These are phyloP conservation scores for Stomatorhinus ivindoensis DNA, from an alignment of 2,113 vertebrate genomes.

Conservation along the genomic window DNA sequence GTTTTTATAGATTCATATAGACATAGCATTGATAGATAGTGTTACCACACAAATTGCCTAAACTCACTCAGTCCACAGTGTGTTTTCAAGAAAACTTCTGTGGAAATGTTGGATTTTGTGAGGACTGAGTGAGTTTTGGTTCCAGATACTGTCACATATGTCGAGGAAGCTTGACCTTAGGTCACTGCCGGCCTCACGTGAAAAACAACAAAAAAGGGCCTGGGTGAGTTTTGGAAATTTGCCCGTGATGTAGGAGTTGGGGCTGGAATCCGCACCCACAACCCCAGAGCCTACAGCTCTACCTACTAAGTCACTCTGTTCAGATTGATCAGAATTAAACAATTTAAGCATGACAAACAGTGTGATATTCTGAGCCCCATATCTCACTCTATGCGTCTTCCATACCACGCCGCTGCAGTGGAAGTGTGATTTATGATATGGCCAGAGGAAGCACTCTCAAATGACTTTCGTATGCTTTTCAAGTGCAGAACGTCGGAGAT, in stretches of 20 bases:
- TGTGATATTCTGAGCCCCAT: not conserved
- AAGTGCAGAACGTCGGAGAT: conserved; percentile 41
- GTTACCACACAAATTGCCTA: not conserved
- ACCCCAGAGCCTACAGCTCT: not conserved
- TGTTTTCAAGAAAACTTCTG: not conserved
- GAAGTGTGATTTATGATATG: conserved; percentile 48
- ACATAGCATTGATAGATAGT: not conserved
- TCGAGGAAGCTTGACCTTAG: not conserved
- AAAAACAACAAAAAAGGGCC: not conserved
- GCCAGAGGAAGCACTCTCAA: conserved; percentile 51
- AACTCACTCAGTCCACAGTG: not conserved
- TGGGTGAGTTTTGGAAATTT: not conserved
- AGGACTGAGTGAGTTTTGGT: not conserved
- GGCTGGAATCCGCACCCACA: not conserved
- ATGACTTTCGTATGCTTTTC: conserved; percentile 57
- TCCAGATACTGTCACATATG: not conserved
- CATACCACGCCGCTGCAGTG: conserved; percentile 29
- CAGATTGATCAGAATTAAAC: not conserved
- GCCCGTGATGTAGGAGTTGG: not conserved
- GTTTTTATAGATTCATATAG: no score
- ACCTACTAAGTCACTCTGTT: not conserved
- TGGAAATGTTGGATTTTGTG: not conserved
- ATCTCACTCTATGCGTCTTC: conserved; percentile 22
- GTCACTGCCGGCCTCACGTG: no score
- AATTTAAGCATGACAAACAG: not conserved